A percentile compares a stretch with the other conserved stretches of the same genome.
phyloP scores from a whole-genome alignment of 2,888 invertebrate genomes.

The Acanthococcus lagerstroemiae region DNA sequence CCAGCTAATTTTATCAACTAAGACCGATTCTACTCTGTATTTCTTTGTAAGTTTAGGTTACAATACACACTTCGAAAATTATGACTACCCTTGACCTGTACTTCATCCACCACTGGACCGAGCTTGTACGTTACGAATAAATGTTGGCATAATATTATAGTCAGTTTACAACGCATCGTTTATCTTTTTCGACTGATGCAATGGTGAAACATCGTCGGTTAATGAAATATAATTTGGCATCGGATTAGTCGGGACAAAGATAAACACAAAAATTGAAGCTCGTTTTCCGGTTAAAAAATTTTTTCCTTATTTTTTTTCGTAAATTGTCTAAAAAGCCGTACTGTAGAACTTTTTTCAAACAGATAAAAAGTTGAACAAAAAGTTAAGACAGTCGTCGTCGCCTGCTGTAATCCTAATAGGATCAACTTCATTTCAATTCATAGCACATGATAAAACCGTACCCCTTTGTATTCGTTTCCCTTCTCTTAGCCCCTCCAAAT shows the following conservation, averaged over 20 bases:
- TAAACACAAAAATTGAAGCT: not conserved
- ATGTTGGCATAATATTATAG: too few relatives aligned
- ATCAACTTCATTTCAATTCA: constrained; percentile 32
- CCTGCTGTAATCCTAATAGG: constrained; percentile 28
- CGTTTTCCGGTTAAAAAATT: constrained; percentile 18
- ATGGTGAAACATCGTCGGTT: too few relatives aligned
- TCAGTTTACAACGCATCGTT: too few relatives aligned
- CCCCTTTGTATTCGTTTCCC: constrained; percentile 3
- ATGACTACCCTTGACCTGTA: too few relatives aligned
- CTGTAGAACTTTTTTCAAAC: constrained; percentile 17
- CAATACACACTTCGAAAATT: too few relatives aligned
- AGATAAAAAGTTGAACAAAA: constrained; percentile 28
- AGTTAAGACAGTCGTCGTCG: constrained; percentile 29
- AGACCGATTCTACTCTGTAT: too few relatives aligned
- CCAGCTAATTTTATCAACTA: too few relatives aligned
- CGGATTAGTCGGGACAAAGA: not conserved
- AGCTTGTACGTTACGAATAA: too few relatives aligned
- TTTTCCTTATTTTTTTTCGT: constrained; percentile 5
- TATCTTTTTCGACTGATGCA: too few relatives aligned
- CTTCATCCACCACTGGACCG: too few relatives aligned
- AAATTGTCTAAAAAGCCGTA: constrained; percentile 24
- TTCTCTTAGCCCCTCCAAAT: not conserved
- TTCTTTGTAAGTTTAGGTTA: too few relatives aligned
- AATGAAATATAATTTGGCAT: not conserved
- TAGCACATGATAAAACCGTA: constrained; percentile 29